A percentile compares a stretch with the other conserved stretches of the same genome.
These are phyloP conservation scores for Bombus soroeensis DNA, from an alignment of 1,140 invertebrate species.

Conservation along the genomic window DNA sequence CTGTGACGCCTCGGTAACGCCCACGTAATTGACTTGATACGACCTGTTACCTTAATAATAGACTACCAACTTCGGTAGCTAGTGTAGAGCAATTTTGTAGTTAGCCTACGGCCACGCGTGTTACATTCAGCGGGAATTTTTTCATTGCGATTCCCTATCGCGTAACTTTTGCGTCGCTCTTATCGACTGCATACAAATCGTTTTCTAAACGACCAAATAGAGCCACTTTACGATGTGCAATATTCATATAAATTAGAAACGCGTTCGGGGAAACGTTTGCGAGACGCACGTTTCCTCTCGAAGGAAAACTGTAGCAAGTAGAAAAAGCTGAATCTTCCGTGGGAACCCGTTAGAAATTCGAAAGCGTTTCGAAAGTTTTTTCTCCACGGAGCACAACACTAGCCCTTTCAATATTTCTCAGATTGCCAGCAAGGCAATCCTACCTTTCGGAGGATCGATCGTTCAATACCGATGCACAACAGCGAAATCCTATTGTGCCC, in stretches of 20 bases:
- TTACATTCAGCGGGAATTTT: conserved; percentile 18
- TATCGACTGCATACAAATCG: conserved; percentile 13
- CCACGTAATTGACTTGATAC: conserved; percentile 61
- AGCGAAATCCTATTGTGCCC: conserved; percentile 67
- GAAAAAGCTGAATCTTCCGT: conserved; percentile 63
- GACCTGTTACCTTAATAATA: conserved; percentile 61
- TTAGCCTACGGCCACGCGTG: conserved; percentile 37
- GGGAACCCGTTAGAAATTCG: conserved; percentile 75
- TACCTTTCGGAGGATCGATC: conserved; percentile 76
- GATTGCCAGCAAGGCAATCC: conserved; percentile 57
- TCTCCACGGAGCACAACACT: conserved; percentile 61
- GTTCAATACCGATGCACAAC: conserved; percentile 64
- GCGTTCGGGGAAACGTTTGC: not conserved
- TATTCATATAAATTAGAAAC: not conserved
- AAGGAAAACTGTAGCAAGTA: not conserved
- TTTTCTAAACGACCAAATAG: not conserved
- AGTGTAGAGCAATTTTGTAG: conserved; percentile 46
- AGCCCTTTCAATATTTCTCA: conserved; percentile 70
- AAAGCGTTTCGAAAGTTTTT: conserved; percentile 57
- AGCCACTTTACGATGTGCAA: too few relatives aligned
- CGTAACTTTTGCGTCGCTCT: not conserved
- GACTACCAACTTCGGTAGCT: conserved; percentile 55
- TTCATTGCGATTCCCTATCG: conserved; percentile 1
- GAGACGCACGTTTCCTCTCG: not conserved
- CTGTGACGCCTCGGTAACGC: conserved; percentile 57